Evolutionary conservation across 2,888 invertebrate species (phyloP), one percentile per base, ranked within the genome.

Genomic region (Carpatolechia fugitivella): DNA sequence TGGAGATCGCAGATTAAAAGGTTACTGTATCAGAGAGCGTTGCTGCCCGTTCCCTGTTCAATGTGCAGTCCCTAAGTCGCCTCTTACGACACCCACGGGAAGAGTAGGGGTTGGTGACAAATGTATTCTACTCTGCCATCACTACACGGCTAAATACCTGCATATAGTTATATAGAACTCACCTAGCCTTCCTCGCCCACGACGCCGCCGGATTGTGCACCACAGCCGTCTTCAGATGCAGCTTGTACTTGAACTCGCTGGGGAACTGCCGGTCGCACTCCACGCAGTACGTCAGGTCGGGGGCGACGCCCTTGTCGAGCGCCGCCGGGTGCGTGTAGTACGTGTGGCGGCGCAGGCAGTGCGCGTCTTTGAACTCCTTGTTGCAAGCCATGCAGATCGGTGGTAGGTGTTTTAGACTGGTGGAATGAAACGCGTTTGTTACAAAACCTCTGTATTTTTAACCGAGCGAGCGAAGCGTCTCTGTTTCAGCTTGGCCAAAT

Each of bases 241-340:
- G 62, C 33, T 65, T 69, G 54, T 81, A 85, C 10, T 74, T 72
- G 33, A 65, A 62, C 0, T 75, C 56, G 10, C 74, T 77, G 0
- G 65, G 61, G 54, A 75, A 86, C 31, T 76, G 78, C 1, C 68
- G 70, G 47, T 85, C 77, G 16, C 86, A 86, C 52, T 85, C 86
- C 0, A 85, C 84, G 44, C 86, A 85, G 56, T 83, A 84, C 0
- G 77, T 69, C 7, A 74, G 51, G 36, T 83, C 82, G 0, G 68
- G 61, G 10, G 64, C 56, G 0, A 54, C 54, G 16, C 47, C 55
- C 10, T 62, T 61, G 35, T 56, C 56, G 0, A 63, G 54, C 6
- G 62, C 38, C 6, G 73, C 68, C 0, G 71, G 72, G 50, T 80
- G 80, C 7, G 56, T 47, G 4, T 54, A 40, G 0, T 63, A 55